phyloP scores from a whole-genome alignment of 2,797 vertebrate genomes.

The Platalea minor region DNA sequence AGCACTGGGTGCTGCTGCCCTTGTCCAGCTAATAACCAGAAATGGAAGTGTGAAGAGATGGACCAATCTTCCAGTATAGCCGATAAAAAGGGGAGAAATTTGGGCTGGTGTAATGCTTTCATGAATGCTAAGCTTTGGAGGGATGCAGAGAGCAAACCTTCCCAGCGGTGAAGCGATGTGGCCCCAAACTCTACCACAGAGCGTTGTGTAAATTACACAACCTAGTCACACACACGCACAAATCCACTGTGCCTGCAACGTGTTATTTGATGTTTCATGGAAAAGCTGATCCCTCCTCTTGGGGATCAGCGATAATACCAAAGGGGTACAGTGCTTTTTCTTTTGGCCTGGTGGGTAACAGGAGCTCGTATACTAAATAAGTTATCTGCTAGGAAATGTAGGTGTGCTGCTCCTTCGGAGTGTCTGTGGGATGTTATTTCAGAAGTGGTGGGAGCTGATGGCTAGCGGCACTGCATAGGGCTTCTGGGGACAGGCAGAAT shows the following conservation, averaged over 20 bases:
- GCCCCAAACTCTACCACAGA: background rate
- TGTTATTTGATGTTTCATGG: slow-evolving; percentile 61
- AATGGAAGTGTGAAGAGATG: background rate
- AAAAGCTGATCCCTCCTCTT: slow-evolving; percentile 50
- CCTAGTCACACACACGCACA: slow-evolving; percentile 38
- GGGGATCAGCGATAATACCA: slow-evolving; percentile 57
- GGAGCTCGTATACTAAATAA: slow-evolving; percentile 56
- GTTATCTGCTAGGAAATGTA: slow-evolving; percentile 58
- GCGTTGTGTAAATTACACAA: background rate
- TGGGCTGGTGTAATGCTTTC: background rate
- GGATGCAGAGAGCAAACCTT: background rate
- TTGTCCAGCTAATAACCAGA: background rate
- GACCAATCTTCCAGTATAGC: background rate
- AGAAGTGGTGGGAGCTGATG: slow-evolving; percentile 54
- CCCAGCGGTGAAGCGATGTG: background rate
- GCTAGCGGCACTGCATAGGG: slow-evolving; percentile 41
- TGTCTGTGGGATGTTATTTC: slow-evolving; percentile 65
- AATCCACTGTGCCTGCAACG: slow-evolving; percentile 24
- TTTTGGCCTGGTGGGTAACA: slow-evolving; percentile 57
- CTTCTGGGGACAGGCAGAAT: slow-evolving; percentile 58
- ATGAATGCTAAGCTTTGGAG: background rate
- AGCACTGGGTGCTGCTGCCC: background rate
- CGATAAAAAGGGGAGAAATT: background rate
- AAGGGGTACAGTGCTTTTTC: slow-evolving; percentile 50
- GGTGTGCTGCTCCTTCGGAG: slow-evolving; percentile 32